Conservation (phyloP, 2,797 vertebrate genomes). For the Neopelma chrysocephalum region DNA sequence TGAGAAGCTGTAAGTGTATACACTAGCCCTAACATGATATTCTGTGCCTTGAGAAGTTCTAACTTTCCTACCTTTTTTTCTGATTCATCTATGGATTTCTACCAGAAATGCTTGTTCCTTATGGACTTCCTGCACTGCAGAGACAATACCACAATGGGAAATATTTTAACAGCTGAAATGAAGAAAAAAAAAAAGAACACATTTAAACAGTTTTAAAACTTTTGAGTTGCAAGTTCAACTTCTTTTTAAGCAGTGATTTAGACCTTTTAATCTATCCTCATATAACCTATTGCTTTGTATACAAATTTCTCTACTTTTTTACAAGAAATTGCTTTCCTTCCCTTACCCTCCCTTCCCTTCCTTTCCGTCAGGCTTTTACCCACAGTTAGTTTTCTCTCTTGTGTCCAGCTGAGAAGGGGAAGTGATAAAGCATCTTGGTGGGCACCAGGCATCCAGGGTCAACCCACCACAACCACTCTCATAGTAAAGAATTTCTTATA, state of each 20-base stretch:
- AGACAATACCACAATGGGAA: neutral
- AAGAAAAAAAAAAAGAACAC: neutral
- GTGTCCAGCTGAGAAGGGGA: neutral
- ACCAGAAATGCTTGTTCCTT: neutral
- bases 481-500: neutral
- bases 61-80: neutral
- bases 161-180: neutral
- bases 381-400: neutral
- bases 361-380: neutral
- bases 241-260: neutral
- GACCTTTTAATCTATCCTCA: neutral
- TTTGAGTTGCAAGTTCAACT: neutral
- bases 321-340: neutral
- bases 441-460: neutral
- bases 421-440: neutral
- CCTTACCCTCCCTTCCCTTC: neutral
- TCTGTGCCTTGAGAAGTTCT: neutral
- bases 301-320: neutral
- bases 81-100: neutral
- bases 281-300: neutral
- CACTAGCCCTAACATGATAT: fast-evolving
- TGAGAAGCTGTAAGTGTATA: neutral
- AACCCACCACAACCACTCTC: neutral
- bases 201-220: neutral
- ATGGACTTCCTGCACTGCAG: neutral